Evolutionary conservation across 2,113 vertebrate species (phyloP).

Genomic region (Chaetops frenatus): DNA sequence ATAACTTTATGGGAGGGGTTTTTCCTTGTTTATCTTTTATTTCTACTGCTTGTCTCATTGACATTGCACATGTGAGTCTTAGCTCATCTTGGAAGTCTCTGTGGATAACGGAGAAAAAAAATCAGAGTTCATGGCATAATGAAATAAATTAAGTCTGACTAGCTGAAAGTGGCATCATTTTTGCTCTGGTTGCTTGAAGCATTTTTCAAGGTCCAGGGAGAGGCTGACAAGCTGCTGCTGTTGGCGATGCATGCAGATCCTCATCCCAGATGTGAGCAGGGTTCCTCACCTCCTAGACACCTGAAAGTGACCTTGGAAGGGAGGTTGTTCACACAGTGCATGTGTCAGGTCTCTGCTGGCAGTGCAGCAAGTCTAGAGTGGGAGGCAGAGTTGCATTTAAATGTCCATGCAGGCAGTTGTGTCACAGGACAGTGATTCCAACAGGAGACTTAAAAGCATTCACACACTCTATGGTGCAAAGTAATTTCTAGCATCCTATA

Average conservation of each 20-base stretch:
- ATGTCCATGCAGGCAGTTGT: rapidly evolving
- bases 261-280: not conserved
- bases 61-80: not conserved
- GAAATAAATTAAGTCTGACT: constrained; percentile 5
- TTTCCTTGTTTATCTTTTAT: not conserved
- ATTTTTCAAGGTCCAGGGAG: not conserved
- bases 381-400: not conserved
- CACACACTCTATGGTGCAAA: not conserved
- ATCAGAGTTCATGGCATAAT: not conserved
- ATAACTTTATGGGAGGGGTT: not conserved
- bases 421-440: not conserved
- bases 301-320: not conserved
- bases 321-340: not conserved
- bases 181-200: not conserved
- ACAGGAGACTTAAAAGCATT: not conserved
- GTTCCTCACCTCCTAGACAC: not conserved
- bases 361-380: not conserved
- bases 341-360: not conserved
- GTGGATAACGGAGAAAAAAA: not conserved
- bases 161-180: not conserved
- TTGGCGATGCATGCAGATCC: not conserved
- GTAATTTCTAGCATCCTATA: not conserved
- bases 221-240: not conserved
- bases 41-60: not conserved
- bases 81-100: not conserved